Evolutionary conservation across 2,797 vertebrate species (phyloP).

Genomic region (Spheniscus humboldti): DNA sequence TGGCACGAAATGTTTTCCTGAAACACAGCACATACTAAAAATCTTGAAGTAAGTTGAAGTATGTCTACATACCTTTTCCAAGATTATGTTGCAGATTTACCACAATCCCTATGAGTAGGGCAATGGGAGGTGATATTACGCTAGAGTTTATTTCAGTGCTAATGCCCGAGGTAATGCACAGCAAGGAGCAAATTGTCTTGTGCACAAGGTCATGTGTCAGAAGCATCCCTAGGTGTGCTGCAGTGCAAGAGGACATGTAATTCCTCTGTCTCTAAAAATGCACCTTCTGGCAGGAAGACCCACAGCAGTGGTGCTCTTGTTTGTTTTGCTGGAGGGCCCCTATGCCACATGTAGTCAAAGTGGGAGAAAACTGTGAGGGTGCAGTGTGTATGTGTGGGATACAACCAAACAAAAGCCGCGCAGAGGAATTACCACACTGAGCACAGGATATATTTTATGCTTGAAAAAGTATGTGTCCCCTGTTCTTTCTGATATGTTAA

Average conservation of each 20-base stretch:
- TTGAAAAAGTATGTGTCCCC: background rate
- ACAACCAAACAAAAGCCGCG: background rate
- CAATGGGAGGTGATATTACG: background rate
- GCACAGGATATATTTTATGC: background rate
- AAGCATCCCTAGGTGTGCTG: background rate
- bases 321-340: background rate
- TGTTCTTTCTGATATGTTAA: background rate
- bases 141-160: background rate
- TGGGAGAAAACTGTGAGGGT: background rate
- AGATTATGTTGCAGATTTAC: background rate
- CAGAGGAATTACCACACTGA: background rate
- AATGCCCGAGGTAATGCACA: background rate
- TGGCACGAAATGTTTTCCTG: background rate
- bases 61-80: background rate
- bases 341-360: accelerated
- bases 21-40: background rate
- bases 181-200: background rate
- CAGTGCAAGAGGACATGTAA: background rate
- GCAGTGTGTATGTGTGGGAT: background rate
- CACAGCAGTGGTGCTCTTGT: background rate
- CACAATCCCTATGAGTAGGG: background rate
- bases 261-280: background rate
- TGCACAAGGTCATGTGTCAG: background rate
- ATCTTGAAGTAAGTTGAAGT: background rate
- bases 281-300: background rate